Percentiles rank a stretch among this genome's conserved stretches.
phyloP scores from a whole-genome alignment of 1,140 invertebrate species.

The Drosophila orena region DNA sequence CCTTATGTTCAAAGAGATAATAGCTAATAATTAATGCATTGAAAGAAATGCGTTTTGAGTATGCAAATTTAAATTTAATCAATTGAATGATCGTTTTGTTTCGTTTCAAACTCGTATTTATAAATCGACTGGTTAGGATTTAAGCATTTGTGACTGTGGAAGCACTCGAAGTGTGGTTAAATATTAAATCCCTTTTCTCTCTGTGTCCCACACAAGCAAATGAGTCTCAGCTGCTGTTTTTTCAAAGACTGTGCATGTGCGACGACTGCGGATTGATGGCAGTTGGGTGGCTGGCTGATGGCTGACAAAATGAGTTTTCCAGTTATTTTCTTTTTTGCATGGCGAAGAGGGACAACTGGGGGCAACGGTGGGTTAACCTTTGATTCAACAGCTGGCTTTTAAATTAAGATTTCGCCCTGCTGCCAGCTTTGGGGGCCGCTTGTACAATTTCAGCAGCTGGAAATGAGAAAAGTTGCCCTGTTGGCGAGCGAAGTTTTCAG shows the following conservation, averaged over 20 bases:
- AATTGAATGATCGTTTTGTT: no score
- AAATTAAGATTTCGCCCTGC: slow-evolving; percentile 72
- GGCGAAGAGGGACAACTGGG: slow-evolving; percentile 35
- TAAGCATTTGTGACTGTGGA: no score
- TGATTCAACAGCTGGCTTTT: slow-evolving; percentile 83
- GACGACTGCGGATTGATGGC: slow-evolving; percentile 42
- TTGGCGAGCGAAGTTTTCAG: slow-evolving; percentile 39
- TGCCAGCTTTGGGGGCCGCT: slow-evolving; percentile 14
- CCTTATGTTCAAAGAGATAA: no score
- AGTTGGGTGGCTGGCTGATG: slow-evolving; percentile 21
- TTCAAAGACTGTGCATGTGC: slow-evolving; percentile 10
- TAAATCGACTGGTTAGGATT: no score
- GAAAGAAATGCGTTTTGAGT: no score
- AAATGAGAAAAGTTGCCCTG: slow-evolving; percentile 56
- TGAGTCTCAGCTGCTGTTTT: slow-evolving; percentile 33
- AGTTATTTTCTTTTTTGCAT: slow-evolving; percentile 35
- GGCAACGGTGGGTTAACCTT: slow-evolving; percentile 72
- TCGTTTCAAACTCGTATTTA: no score
- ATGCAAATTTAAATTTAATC: no score
- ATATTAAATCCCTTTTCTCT: slow-evolving; percentile 3
- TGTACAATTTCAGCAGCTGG: slow-evolving; percentile 48
- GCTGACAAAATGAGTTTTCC: slow-evolving; percentile 78
- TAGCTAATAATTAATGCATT: no score
- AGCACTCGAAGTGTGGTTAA: no score
- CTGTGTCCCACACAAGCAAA: slow-evolving; percentile 17